Evolutionary conservation across 92 coral and sea anemone species (phyloP).

Genomic region (Paragorgia papillata): DNA sequence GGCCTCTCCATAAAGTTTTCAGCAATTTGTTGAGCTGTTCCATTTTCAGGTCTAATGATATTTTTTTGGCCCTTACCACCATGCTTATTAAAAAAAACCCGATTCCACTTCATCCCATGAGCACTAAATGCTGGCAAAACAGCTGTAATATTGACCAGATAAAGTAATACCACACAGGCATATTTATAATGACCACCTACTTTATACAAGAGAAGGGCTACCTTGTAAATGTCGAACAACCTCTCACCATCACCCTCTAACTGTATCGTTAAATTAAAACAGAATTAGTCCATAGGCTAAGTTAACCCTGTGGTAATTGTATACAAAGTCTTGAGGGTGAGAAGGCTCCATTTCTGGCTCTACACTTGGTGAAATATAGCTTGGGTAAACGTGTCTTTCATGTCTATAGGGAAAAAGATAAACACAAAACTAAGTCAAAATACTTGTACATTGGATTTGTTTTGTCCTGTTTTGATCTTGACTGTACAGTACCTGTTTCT

Average conservation of each 20-base stretch:
- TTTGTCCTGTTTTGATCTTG: neutral
- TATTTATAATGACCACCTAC: conserved; percentile 52
- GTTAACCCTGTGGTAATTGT: conserved; percentile 59
- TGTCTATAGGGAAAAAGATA: conserved; percentile 31
- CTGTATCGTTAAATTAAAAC: conserved; percentile 49
- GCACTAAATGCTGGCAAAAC: conserved; percentile 47
- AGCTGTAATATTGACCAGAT: conserved; percentile 48
- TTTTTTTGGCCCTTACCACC: conserved; percentile 63
- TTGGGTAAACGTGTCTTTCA: conserved; percentile 44
- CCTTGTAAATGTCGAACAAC: conserved; percentile 50
- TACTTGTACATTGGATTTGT: neutral
- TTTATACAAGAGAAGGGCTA: conserved; percentile 54
- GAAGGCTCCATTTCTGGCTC: conserved; percentile 18
- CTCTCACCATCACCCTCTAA: conserved; percentile 65
- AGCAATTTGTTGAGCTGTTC: no score
- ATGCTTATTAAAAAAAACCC: conserved; percentile 58
- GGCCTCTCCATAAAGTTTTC: conserved; percentile 53
- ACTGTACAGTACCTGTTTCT: conserved; percentile 46
- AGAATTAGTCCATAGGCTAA: conserved; percentile 48
- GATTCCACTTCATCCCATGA: conserved; percentile 33
- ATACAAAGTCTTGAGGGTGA: conserved; percentile 42
- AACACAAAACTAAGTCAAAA: neutral
- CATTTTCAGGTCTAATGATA: conserved; percentile 63
- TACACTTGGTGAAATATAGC: conserved; percentile 19
- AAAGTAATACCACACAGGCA: conserved; percentile 53